Percentiles rank a stretch among this genome's conserved stretches.
These are phyloP conservation scores for Dexiosoma caninum DNA, from an alignment of 2,888 invertebrate species.

Conservation along the genomic window DNA sequence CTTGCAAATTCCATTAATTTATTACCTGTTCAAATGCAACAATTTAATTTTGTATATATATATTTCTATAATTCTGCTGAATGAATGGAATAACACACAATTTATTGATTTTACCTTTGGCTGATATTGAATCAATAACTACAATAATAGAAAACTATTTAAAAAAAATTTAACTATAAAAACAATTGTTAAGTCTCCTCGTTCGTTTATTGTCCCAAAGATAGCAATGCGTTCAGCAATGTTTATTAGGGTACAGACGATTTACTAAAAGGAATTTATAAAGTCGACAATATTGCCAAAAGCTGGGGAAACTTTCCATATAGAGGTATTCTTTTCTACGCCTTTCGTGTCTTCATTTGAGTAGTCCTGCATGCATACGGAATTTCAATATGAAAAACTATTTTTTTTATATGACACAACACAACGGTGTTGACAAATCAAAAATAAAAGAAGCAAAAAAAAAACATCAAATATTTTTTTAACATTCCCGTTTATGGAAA, in stretches of 20 bases:
- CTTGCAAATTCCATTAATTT: conserved; percentile 1
- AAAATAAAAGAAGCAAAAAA: no score
- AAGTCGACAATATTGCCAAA: no score
- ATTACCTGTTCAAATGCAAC: conserved; percentile 9
- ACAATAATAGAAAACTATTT: conserved; percentile 10
- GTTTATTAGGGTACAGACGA: neutral
- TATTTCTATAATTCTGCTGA: neutral
- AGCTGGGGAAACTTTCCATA: no score
- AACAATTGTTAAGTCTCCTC: conserved; percentile 1
- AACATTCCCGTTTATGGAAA: no score
- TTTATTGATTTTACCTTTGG: conserved; percentile 27
- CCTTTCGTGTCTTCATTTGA: no score
- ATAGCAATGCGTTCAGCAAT: neutral
- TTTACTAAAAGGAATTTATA: no score
- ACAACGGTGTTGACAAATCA: no score
- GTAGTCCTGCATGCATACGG: no score
- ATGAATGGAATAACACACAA: neutral
- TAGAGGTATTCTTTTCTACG: no score
- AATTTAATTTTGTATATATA: neutral
- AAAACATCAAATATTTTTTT: no score
- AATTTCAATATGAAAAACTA: no score
- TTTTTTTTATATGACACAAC: no score
- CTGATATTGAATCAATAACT: conserved; percentile 19
- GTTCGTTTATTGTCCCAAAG: neutral
- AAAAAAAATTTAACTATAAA: conserved; percentile 1